Evolutionary conservation across 2,888 invertebrate species (phyloP).

Genomic region (Andricus quercusramuli): DNA sequence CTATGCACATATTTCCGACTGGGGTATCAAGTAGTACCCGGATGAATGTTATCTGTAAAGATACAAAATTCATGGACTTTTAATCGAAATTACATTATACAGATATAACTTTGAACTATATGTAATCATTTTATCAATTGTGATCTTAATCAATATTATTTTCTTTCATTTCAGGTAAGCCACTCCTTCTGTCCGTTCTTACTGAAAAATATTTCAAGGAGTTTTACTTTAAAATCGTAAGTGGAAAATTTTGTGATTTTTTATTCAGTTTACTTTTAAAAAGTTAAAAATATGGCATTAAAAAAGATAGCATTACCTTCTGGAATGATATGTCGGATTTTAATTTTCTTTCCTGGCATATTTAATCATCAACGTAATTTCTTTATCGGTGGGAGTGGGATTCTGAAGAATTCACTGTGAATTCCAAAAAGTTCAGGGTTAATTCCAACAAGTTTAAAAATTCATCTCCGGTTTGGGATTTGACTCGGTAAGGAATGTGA

Average conservation of each 20-base stretch:
- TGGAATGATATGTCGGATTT: too few relatives aligned
- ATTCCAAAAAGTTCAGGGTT: too few relatives aligned
- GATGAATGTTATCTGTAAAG: background rate
- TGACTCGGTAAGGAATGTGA: too few relatives aligned
- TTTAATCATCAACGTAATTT: too few relatives aligned
- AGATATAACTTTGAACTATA: background rate
- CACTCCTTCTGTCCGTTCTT: background rate
- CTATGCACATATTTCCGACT: background rate
- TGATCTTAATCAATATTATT: background rate
- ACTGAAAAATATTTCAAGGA: background rate
- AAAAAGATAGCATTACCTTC: too few relatives aligned
- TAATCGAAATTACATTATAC: background rate
- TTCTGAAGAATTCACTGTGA: too few relatives aligned
- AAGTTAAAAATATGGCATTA: background rate
- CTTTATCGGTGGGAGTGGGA: too few relatives aligned
- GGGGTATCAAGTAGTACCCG: background rate
- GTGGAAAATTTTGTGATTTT: background rate
- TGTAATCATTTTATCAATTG: background rate
- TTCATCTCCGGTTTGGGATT: too few relatives aligned
- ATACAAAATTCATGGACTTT: background rate
- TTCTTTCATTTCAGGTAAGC: conserved; percentile 1
- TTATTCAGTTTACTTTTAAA: background rate
- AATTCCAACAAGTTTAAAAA: too few relatives aligned
- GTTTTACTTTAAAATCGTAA: background rate
- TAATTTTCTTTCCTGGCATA: too few relatives aligned